Conservation (phyloP, 1,140 invertebrate species). For the Linepithema humile region DNA sequence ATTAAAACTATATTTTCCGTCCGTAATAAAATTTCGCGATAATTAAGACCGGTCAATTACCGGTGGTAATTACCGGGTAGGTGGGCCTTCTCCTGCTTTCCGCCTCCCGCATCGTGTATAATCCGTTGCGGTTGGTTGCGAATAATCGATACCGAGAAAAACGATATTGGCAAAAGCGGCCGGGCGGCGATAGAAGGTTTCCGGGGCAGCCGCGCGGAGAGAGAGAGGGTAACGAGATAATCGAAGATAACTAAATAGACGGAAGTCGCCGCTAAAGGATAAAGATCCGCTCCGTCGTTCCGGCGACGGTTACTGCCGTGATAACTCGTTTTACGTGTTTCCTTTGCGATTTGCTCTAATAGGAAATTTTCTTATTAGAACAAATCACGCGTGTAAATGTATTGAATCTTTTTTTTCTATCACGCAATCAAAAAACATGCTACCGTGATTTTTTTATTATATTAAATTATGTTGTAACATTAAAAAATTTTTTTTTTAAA, state of each 20-base stretch:
- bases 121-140: constrained; percentile 56
- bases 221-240: constrained; percentile 45
- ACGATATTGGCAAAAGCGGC: constrained; percentile 50
- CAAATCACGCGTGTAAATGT: constrained; percentile 11
- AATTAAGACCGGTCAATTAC: constrained; percentile 76
- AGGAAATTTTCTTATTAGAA: constrained; percentile 2
- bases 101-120: constrained; percentile 36
- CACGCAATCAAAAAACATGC: not conserved
- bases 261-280: constrained; percentile 40
- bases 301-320: constrained; percentile 18
- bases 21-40: constrained; percentile 76
- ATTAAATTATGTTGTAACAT: not conserved
- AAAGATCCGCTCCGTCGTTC: constrained; percentile 32
- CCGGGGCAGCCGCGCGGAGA: not conserved
- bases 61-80: constrained; percentile 71
- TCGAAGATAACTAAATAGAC: constrained; percentile 50
- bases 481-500: too few species aligned
- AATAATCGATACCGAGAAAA: constrained; percentile 71
- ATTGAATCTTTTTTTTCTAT: not conserved
- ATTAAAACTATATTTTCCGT: constrained; percentile 68
- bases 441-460: not conserved
- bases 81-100: constrained; percentile 4
- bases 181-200: not conserved
- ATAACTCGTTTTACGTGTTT: constrained; percentile 32
- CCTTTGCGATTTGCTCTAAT: constrained; percentile 3